These are phyloP conservation scores for Tenebrosternarchus preto DNA, from an alignment of 2,113 vertebrate species.

Conservation along the genomic window DNA sequence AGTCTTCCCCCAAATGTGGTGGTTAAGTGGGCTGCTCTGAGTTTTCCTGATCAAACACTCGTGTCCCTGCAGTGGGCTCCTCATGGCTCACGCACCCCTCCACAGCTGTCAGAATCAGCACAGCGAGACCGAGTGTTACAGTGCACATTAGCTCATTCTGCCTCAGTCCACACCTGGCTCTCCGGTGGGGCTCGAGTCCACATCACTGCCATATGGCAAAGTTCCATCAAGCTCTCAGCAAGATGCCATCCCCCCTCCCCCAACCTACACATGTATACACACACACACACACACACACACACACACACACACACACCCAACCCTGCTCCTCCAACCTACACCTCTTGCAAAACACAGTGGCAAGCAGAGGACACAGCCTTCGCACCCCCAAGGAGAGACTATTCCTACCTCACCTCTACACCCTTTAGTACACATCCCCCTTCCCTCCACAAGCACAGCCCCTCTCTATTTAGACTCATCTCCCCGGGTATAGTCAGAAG, in stretches of 20 bases:
- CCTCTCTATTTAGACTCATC: constrained; percentile 16
- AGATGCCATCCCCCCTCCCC: constrained; percentile 13
- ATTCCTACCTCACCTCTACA: background rate
- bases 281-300: background rate
- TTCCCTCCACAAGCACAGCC: background rate
- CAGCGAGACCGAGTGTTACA: background rate
- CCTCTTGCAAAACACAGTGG: background rate
- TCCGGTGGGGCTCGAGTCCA: constrained; percentile 34
- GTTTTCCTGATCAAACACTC: constrained; percentile 50
- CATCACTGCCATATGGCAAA: constrained; percentile 48
- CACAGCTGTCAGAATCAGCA: constrained; percentile 40
- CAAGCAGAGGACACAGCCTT: constrained; percentile 7
- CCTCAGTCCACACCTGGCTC: constrained; percentile 52
- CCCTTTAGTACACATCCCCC: background rate
- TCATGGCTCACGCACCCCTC: constrained; percentile 17
- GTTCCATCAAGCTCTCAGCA: constrained; percentile 43
- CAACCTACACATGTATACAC: background rate
- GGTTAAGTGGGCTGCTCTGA: constrained; percentile 33
- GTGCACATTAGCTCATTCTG: constrained; percentile 37
- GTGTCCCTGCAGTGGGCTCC: constrained; percentile 26
- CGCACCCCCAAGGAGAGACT: constrained; percentile 7
- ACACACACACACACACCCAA: too few species aligned
- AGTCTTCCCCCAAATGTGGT: constrained; percentile 19
- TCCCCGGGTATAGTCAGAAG: background rate
- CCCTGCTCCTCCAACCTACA: too few species aligned